These are phyloP conservation scores for Tachyglossus aculeatus DNA, from an alignment of 2,797 vertebrate genomes.

Conservation along the genomic window DNA sequence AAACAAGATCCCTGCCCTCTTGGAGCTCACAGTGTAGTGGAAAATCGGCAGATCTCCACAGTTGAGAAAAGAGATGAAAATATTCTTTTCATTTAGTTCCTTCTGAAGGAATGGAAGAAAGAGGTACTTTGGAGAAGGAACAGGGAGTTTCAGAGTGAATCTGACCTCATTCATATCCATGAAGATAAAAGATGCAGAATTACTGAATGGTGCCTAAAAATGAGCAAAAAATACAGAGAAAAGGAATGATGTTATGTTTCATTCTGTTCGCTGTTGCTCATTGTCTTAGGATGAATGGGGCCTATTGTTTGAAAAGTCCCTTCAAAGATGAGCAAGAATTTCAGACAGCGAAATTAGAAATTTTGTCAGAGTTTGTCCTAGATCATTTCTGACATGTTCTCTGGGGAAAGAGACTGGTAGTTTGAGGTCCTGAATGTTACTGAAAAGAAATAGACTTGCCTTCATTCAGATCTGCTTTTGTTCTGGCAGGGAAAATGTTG, in stretches of 20 bases:
- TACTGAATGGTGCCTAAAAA: not conserved
- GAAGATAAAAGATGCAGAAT: not conserved
- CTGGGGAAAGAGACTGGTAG: constrained; percentile 20
- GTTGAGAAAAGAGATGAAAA: too few species aligned
- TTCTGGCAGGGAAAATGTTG: constrained; percentile 34
- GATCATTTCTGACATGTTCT: constrained; percentile 10
- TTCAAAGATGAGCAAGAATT: not conserved
- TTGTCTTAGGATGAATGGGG: not conserved
- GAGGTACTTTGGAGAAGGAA: too few species aligned
- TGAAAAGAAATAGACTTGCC: constrained; percentile 20
- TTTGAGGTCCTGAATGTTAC: constrained; percentile 14
- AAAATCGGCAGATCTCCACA: too few species aligned
- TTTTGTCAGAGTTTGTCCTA: not conserved
- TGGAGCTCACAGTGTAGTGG: too few species aligned
- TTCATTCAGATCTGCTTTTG: constrained; percentile 47
- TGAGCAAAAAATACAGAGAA: not conserved
- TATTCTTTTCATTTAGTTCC: too few species aligned
- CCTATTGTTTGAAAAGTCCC: not conserved
- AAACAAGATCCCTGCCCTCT: too few species aligned
- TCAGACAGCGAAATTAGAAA: not conserved
- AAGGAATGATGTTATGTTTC: not conserved
- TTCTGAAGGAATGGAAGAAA: too few species aligned
- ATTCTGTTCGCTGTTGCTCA: not conserved
- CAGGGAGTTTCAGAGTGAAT: too few species aligned
- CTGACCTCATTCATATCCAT: not conserved